A percentile compares a stretch with the other conserved stretches of the same genome.
These are phyloP conservation scores for Schizotus pectinicornis DNA, from an alignment of 2,888 invertebrate species.

Conservation along the genomic window DNA sequence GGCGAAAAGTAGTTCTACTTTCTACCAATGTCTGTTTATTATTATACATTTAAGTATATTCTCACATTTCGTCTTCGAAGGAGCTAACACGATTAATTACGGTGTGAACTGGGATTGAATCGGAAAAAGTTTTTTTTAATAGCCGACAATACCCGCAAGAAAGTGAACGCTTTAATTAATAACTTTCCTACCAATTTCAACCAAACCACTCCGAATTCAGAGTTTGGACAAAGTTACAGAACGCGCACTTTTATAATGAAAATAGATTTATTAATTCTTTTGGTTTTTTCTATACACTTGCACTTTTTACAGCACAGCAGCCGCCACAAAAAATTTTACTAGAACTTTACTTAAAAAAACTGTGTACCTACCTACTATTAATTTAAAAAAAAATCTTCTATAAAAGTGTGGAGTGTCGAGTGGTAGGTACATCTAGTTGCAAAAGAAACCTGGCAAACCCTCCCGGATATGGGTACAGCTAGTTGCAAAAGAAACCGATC, in stretches of 20 bases:
- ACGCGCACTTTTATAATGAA: neutral
- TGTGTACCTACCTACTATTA: too few species aligned
- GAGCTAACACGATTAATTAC: constrained; percentile 22
- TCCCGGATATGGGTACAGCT: too few species aligned
- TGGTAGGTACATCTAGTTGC: too few species aligned
- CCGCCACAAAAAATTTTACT: too few species aligned
- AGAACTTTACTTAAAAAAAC: too few species aligned
- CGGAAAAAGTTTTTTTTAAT: neutral
- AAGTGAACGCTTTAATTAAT: constrained; percentile 11
- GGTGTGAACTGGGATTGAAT: constrained; percentile 16
- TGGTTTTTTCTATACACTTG: too few species aligned
- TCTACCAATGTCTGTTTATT: constrained; percentile 22
- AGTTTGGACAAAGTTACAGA: neutral
- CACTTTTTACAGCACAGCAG: too few species aligned
- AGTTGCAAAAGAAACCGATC: too few species aligned
- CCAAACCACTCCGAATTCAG: neutral
- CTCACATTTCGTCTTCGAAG: constrained; percentile 15
- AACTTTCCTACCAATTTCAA: neutral
- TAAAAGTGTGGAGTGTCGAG: too few species aligned
- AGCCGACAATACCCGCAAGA: neutral
- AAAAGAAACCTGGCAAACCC: too few species aligned
- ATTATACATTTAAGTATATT: neutral
- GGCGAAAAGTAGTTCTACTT: constrained; percentile 30
- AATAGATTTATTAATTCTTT: too few species aligned
- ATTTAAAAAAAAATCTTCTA: too few species aligned